Evolutionary conservation across 1,140 invertebrate species (phyloP), one percentile per base, ranked within the genome.

Genomic region (Daktulosphaira vitifoliae): DNA sequence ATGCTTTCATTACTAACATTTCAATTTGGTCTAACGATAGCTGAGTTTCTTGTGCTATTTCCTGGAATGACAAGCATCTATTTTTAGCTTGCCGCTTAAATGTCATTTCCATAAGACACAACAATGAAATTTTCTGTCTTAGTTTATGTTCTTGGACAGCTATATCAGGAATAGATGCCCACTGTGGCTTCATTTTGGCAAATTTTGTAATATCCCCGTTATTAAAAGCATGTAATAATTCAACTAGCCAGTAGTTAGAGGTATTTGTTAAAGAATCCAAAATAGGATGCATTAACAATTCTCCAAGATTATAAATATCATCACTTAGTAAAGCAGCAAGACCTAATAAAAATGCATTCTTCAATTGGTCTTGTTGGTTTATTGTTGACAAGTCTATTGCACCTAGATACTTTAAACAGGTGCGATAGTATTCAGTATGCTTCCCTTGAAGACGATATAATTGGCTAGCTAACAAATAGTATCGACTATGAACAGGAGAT

Each of bases 251-350:
- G 22, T 84, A 82, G 68, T 92, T 89, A 18, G 86, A 78, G 0
- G 92, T 92, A 9, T 80, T 80, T 67, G 86, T 86, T 16, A 99
- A 76, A 1, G 88, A 85, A 66, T 92, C 84, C 69, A 99, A 76
- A 33, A 99, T 88, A 2, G 93, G 92, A 81, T 99, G 96, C 20
- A 92, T 91, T 26, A 98, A 74, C 72, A 99, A 76, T 78, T 99
- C 96, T 0, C 95, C 96, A 72, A 99, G 87, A 76, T 99, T 99
- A 75, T 98, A 99, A 16, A 99, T 90, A 39, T 89, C 90, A 72
- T 98, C 90, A 9, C 95, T 96, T 1, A 98, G 75, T 11, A 99
- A 80, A 1, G 95, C 96, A 9, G 96, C 95, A 5, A 99, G 76
- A 0, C 92, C 90, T 15, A 99, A 79, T 70, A 92, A 88, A 74